Evolutionary conservation across 2,888 invertebrate species (phyloP).

Genomic region (Pharmacophagus antenor): DNA sequence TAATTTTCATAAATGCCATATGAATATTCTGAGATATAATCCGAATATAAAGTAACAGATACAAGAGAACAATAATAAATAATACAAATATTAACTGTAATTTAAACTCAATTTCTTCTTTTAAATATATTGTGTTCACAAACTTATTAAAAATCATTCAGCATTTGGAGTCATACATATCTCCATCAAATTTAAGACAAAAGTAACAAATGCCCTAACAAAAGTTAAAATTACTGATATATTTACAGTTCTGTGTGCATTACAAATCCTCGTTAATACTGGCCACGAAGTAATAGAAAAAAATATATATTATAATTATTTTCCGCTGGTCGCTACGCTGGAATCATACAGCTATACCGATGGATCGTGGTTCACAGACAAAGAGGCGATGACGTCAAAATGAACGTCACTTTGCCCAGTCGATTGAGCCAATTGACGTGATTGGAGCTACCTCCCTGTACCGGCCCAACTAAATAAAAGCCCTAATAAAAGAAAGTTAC

Average conservation of each 20-base stretch:
- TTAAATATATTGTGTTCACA: background rate
- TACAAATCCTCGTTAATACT: background rate
- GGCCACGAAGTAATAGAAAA: background rate
- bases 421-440: constrained; percentile 75
- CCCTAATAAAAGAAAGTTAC: constrained; percentile 42
- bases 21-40: constrained; percentile 16
- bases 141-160: too few relatives aligned
- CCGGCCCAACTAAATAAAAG: constrained; percentile 30
- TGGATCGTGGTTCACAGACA: constrained; percentile 54
- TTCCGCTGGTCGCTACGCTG: background rate
- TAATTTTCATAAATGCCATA: background rate
- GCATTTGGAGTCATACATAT: too few relatives aligned
- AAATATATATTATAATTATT: background rate
- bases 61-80: too few relatives aligned
- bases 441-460: constrained; percentile 50
- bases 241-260: background rate
- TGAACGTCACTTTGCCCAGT: constrained; percentile 59
- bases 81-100: background rate
- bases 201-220: too few relatives aligned
- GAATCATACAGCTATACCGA: constrained; percentile 33
- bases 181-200: too few relatives aligned
- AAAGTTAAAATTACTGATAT: too few relatives aligned
- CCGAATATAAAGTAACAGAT: background rate
- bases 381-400: constrained; percentile 69
- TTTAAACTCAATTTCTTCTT: background rate